These are phyloP conservation scores for Tragelaphus imberbis DNA, from an alignment of 2,113 vertebrate genomes.

Conservation along the genomic window DNA sequence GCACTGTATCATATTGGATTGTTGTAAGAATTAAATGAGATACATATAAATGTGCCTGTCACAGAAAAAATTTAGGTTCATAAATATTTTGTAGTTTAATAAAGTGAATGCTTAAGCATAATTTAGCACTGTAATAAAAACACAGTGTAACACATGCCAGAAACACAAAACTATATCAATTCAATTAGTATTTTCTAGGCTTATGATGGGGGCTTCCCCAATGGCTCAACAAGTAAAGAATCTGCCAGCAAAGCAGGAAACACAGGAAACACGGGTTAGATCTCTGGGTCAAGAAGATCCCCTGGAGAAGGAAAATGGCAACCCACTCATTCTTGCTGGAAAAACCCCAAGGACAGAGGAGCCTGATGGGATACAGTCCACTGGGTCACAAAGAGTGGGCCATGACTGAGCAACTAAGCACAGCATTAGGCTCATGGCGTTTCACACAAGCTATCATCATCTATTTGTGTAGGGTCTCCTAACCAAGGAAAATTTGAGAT, in stretches of 20 bases:
- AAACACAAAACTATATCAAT: not conserved
- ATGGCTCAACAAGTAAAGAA: not conserved
- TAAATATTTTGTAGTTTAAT: not conserved
- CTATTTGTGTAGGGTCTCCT: not conserved
- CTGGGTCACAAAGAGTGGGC: not conserved
- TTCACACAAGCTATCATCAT: not conserved
- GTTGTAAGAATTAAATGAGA: not conserved
- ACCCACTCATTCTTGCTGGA: not conserved
- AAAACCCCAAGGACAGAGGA: not conserved
- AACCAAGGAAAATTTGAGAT: not conserved
- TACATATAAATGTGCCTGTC: not conserved
- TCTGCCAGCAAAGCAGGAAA: not conserved
- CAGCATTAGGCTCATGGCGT: not conserved
- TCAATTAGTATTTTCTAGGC: not conserved
- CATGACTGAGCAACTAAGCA: not conserved
- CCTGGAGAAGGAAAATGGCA: not conserved
- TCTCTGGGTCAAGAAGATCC: not conserved
- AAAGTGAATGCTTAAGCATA: not conserved
- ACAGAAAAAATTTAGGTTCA: not conserved
- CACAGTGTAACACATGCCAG: not conserved
- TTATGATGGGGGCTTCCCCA: not conserved
- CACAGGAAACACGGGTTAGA: not conserved
- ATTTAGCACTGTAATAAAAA: not conserved
- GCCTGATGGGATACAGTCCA: not conserved
- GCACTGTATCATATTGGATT: not conserved